Evolutionary conservation across 1,140 invertebrate genomes (phyloP).

Genomic region (Sminthurinus signatus): DNA sequence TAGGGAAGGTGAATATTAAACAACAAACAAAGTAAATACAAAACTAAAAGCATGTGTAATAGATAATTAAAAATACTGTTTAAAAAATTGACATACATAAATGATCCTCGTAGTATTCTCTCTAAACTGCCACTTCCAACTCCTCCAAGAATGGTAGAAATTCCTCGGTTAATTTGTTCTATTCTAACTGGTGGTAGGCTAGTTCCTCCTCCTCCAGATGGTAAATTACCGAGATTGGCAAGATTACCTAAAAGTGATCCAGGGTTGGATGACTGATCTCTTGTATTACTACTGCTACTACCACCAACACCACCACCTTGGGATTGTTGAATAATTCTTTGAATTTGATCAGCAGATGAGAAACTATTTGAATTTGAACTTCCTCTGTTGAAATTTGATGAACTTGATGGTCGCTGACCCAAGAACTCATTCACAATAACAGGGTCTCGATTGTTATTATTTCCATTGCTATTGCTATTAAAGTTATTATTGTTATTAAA

Average conservation of each 20-base stretch:
- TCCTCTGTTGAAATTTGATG: neutral
- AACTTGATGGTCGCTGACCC: neutral
- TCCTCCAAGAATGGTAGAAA: slow-evolving; percentile 27
- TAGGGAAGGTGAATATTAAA: neutral
- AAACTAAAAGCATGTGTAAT: too few relatives aligned
- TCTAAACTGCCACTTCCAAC: slow-evolving; percentile 17
- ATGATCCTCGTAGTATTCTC: slow-evolving; percentile 22
- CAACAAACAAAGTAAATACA: too few relatives aligned
- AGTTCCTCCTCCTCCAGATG: neutral
- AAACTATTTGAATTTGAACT: neutral
- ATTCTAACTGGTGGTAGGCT: neutral
- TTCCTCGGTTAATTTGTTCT: slow-evolving; percentile 19
- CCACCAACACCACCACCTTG: neutral
- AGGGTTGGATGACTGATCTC: neutral
- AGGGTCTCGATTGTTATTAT: too few relatives aligned
- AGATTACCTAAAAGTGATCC: neutral
- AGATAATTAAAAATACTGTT: too few relatives aligned
- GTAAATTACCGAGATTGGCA: neutral
- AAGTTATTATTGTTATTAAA: neutral
- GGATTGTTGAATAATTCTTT: neutral
- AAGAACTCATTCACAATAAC: neutral
- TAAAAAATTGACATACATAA: too few relatives aligned
- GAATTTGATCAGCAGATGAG: neutral
- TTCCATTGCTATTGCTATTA: neutral
- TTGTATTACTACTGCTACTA: too few relatives aligned